These are phyloP conservation scores for Paguma larvata DNA, from an alignment of 2,797 vertebrate species.

Conservation along the genomic window DNA sequence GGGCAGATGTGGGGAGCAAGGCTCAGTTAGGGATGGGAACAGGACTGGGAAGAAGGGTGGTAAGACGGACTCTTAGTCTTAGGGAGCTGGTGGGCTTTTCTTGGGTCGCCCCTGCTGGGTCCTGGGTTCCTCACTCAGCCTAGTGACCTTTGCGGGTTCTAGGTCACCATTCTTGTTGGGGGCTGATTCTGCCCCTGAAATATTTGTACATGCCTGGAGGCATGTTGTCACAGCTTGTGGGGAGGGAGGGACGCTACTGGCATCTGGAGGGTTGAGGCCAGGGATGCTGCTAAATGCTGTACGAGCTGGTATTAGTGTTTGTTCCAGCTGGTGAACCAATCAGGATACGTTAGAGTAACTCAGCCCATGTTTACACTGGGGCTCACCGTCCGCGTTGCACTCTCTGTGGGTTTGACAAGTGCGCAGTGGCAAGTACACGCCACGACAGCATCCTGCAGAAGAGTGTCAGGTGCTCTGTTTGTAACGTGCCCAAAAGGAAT, in stretches of 20 bases:
- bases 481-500: neutral
- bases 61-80: neutral
- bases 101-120: neutral
- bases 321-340: neutral
- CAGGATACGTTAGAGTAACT: neutral
- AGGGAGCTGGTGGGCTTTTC: neutral
- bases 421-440: neutral
- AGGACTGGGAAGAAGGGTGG: neutral
- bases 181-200: neutral
- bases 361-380: neutral
- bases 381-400: neutral
- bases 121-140: no score
- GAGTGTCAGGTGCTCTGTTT: neutral
- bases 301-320: neutral
- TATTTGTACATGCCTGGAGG: neutral
- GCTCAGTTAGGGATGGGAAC: neutral
- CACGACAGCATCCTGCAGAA: neutral
- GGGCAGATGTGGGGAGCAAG: neutral
- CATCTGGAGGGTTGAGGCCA: neutral
- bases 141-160: neutral
- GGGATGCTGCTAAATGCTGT: neutral
- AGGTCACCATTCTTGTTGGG: neutral
- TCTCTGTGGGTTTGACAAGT: neutral
- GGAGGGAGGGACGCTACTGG: neutral
- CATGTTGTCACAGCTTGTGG: fast-evolving